phyloP scores from a whole-genome alignment of 1,140 invertebrate genomes.

The Trichonephila inaurata region DNA sequence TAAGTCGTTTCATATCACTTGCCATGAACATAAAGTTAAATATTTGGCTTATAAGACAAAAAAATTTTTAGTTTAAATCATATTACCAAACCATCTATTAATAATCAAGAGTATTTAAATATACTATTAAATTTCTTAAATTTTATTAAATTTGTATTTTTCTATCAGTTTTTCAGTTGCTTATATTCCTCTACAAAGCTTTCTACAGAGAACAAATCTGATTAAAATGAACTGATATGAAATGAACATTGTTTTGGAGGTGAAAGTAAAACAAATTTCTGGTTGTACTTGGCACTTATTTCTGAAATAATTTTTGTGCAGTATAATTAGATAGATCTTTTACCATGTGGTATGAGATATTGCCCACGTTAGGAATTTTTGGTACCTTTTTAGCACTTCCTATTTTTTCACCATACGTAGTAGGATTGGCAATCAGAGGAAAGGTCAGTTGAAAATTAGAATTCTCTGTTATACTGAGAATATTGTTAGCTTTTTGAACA shows the following conservation, averaged over 20 bases:
- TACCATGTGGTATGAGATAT: conserved; percentile 69
- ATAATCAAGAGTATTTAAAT: no score
- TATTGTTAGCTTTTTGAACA: no score
- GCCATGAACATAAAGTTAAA: background rate
- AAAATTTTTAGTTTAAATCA: background rate
- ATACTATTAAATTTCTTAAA: no score
- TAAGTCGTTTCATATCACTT: conserved; percentile 33
- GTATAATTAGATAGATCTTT: background rate
- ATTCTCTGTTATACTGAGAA: no score
- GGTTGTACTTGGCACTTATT: no score
- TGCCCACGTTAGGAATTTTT: conserved; percentile 53
- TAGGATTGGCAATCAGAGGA: conserved; percentile 37
- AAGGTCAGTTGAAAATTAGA: background rate
- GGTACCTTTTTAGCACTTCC: conserved; percentile 50
- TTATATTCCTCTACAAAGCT: no score
- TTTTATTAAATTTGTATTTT: no score
- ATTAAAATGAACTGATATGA: background rate
- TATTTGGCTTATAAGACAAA: background rate
- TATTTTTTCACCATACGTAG: background rate
- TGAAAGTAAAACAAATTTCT: no score
- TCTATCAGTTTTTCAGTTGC: no score
- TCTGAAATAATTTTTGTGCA: background rate
- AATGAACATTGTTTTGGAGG: background rate
- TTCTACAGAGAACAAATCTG: background rate
- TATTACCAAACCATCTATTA: no score